A percentile compares a stretch with the other conserved stretches of the same genome.
Conservation (phyloP, 2,797 vertebrate genomes). For the Astyanax mexicanus region DNA sequence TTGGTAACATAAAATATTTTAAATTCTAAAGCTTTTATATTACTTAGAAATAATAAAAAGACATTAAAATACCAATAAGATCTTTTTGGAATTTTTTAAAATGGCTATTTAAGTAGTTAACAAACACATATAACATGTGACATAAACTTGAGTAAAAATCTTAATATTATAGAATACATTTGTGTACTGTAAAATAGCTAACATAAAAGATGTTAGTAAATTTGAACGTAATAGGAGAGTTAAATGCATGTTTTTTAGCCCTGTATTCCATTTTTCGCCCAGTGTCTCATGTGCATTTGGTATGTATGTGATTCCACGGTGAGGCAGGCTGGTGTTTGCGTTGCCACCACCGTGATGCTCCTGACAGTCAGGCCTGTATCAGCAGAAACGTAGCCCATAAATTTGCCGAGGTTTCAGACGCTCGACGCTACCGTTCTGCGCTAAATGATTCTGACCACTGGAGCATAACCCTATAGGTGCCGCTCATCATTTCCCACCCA, state of each 20-base stretch:
- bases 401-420: conserved; percentile 73
- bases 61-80: no score
- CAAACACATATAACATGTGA: no score
- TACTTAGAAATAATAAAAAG: no score
- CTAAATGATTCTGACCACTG: conserved; percentile 63
- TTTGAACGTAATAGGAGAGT: no score
- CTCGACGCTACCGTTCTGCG: conserved; percentile 67
- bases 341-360: conserved; percentile 70
- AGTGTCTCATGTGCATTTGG: background rate
- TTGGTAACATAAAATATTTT: no score
- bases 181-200: no score
- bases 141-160: no score
- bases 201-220: no score
- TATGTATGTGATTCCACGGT: background rate
- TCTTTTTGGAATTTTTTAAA: no score
- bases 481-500: background rate
- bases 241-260: background rate
- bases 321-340: conserved; percentile 60
- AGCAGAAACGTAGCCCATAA: conserved; percentile 78
- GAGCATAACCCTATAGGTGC: background rate
- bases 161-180: no score
- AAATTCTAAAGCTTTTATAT: no score
- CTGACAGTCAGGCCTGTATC: conserved; percentile 78
- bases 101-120: no score
- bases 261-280: background rate